phyloP scores from a whole-genome alignment of 92 coral and sea anemone species.

The Blastomussa wellsi region DNA sequence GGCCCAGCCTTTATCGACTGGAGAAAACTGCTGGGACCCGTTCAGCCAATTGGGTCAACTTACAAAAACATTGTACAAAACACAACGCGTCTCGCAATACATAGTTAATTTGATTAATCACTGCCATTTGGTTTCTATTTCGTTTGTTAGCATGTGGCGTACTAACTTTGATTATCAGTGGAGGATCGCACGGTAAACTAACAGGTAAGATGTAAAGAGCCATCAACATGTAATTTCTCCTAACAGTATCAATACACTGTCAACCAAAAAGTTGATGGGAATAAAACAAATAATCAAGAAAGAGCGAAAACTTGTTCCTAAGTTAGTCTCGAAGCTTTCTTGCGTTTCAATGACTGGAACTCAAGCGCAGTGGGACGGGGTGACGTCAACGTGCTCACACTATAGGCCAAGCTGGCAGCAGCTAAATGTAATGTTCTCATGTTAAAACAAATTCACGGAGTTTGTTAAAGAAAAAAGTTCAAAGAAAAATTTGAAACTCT shows the following conservation, averaged over 20 bases:
- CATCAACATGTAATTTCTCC: neutral
- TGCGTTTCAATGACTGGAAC: neutral
- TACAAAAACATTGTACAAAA: too few species aligned
- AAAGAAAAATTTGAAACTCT: neutral
- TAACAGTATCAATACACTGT: neutral
- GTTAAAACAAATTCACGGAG: neutral
- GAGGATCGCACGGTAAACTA: conserved; percentile 76
- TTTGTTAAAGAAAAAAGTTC: neutral
- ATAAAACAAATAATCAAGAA: neutral
- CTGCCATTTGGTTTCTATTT: neutral
- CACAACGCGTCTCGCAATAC: neutral
- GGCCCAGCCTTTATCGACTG: too few species aligned
- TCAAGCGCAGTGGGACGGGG: neutral
- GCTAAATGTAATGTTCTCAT: neutral
- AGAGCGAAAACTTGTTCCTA: too few species aligned
- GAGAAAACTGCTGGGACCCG: neutral
- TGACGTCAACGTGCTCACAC: neutral
- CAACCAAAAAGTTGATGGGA: neutral
- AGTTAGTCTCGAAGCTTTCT: neutral
- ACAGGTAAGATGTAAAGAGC: conserved; percentile 54
- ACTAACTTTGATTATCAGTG: conserved; percentile 68
- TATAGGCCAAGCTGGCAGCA: neutral
- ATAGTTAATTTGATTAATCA: neutral
- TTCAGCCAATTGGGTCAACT: too few species aligned
- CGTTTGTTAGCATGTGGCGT: conserved; percentile 72